Base-by-base conservation (phyloP, 2,888 invertebrate species). In the Hemistola chrysoprasaria region DNA sequence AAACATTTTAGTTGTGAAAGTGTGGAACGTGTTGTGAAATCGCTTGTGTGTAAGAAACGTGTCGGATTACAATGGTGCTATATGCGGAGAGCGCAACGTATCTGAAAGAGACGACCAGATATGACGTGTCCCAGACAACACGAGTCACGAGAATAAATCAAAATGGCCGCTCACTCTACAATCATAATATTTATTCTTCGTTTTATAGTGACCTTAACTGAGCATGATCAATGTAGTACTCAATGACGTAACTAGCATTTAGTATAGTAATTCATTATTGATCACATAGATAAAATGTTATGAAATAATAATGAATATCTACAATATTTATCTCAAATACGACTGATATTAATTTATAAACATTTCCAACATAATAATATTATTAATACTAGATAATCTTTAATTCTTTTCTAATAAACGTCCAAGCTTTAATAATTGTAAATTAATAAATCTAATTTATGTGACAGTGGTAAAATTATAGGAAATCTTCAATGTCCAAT, bases 31-130 rank as follows among this genome's bases (percentile, higher is more conserved):
- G 86, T 88, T 88, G 88, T 88, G 88, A 88, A 88, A 88, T 88
- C 82, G 84, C 79, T 80, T 83, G 86, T 86, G 88, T 84, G 77
- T 79, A 82, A 73, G 81, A 87, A 83, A 81, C 87, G 87, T 88
- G 85, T 88, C 88, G 83, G 86, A 76, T 88, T 88, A 87, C 88
- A 88, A 86, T 87, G 88, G 88, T 88, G 88, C 88, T 88, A 88
- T 88, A 88, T 86, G 88, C 86, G 83, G 86, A 81, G 79, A 77
- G 77, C 78, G n/a, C n/a, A n/a, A n/a, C n/a, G 76, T 77, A 86
- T 71, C 64, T 75, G 83, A 88, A 67, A 70, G 83, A 78, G 88
- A 88, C 63, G 71, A 79, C 77, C 62, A 65, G 69, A 70, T 78
- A 71, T 87, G 88, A 87, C 88, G 88, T 88, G 88, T 85, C 87